These are phyloP conservation scores for Myopa tessellatipennis DNA, from an alignment of 2,888 invertebrate genomes.

Conservation along the genomic window DNA sequence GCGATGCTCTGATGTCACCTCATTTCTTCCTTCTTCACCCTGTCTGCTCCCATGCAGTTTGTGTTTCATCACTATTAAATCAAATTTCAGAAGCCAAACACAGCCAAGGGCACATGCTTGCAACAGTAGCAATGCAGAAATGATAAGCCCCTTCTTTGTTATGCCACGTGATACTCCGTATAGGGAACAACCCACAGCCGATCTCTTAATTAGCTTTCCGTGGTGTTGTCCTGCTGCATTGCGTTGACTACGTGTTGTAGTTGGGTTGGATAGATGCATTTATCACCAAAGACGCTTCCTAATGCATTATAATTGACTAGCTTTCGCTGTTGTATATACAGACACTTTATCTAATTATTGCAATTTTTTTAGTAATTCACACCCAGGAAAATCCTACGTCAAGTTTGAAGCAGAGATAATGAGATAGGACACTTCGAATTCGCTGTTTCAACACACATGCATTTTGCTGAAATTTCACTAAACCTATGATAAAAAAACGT, in stretches of 20 bases:
- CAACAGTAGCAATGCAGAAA: slow-evolving; percentile 62
- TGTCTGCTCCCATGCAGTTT: not conserved
- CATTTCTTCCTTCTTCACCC: not conserved
- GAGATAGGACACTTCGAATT: no score
- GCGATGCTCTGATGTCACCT: not conserved
- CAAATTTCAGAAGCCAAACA: slow-evolving; percentile 62
- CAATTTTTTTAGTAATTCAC: slow-evolving; percentile 40
- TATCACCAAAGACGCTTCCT: slow-evolving; percentile 31
- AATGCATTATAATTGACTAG: slow-evolving; percentile 32
- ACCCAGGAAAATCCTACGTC: slow-evolving; percentile 42
- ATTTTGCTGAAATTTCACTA: no score
- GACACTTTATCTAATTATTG: not conserved
- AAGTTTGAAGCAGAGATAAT: not conserved
- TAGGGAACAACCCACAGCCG: not conserved
- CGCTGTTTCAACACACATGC: no score
- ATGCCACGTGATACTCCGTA: slow-evolving; percentile 14
- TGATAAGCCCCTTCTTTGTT: slow-evolving; percentile 58
- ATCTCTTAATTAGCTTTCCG: not conserved
- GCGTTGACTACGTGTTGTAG: slow-evolving; percentile 35
- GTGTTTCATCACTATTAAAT: not conserved
- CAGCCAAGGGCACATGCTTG: slow-evolving; percentile 63
- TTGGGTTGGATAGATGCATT: slow-evolving; percentile 47
- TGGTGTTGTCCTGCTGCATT: slow-evolving; percentile 22
- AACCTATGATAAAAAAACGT: no score
- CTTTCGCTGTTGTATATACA: slow-evolving; percentile 7